Base-by-base conservation (phyloP, 2,888 invertebrate species). In the Lypha dubia region DNA sequence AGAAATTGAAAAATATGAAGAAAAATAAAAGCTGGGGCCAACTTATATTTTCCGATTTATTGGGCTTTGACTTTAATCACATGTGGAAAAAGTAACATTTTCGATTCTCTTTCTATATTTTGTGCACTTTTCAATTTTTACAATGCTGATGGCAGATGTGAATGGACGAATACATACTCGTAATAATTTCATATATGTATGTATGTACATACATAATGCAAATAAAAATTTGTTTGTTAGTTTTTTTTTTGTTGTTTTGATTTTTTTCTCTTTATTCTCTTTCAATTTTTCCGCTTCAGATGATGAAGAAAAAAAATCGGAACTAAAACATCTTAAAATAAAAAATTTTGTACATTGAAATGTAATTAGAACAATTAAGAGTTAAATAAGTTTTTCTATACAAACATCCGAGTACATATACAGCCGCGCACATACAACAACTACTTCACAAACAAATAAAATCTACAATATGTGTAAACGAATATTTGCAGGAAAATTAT, bases 291-390 rank as follows among this genome's bases (percentile, higher is more conserved):
- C 32, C 7, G 22, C 41, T 58, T 56, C 22, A 32, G 0, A 24
- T 51, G 63, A 51, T 7, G 24, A 38, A n/a, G 6, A 60, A 11
- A 3, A 9, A 22, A 32, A 44, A 8, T 20, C 13, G 41, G 17
- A 32, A 53, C 15, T 44, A 35, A 65, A 75, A 60, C 9, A 41
- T 49, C 65, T 65, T 56, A 24, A 70, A 56, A 56, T 32, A 53
- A 60, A 49, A 35, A 56, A 51, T 83, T 68, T 68, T 77, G 51
- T 46, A 79, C 74, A 83, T 74, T 68, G 77, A 79, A 83, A 79
- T 83, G 73, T 83, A 83, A 79, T 83, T 83, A 83, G 83, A 83
- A 44, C 73, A 82, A 67, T 79, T 73, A n/a, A 65, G 65, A 73
- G 65, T 71, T 63, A 71, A 79, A 79, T 49, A 79, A 46, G 71